phyloP scores from a whole-genome alignment of 2,888 invertebrate genomes.

The Ethmia dodecea region DNA sequence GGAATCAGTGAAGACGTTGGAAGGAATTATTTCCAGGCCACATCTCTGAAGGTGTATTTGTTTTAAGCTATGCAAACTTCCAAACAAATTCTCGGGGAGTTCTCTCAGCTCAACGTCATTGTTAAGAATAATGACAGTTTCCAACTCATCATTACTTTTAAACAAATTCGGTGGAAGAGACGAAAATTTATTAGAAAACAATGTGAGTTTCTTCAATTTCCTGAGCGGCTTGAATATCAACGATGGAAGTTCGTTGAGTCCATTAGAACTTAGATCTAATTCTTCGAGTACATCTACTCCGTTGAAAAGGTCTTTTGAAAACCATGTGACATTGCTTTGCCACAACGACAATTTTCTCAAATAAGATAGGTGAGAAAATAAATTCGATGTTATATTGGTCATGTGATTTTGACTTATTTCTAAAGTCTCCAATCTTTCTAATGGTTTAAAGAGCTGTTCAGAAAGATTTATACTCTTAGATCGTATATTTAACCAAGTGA shows the following conservation, averaged over 20 bases:
- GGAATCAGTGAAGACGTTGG: slow-evolving; percentile 80
- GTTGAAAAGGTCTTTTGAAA: slow-evolving; percentile 80
- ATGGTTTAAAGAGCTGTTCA: slow-evolving; percentile 72
- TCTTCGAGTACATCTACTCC: slow-evolving; percentile 79
- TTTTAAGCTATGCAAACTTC: slow-evolving; percentile 75
- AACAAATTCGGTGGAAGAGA: slow-evolving; percentile 80
- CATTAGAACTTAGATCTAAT: slow-evolving; percentile 83
- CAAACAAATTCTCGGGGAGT: slow-evolving; percentile 78
- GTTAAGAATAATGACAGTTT: slow-evolving; percentile 72
- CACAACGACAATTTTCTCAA: slow-evolving; percentile 81
- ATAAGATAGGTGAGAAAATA: slow-evolving; percentile 79
- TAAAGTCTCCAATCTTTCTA: slow-evolving; percentile 76
- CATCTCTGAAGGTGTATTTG: slow-evolving; percentile 76
- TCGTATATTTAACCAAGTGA: slow-evolving; percentile 81
- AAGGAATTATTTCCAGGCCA: slow-evolving; percentile 77
- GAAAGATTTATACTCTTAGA: slow-evolving; percentile 79
- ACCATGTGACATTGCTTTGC: slow-evolving; percentile 81
- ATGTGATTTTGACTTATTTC: slow-evolving; percentile 83
- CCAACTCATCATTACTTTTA: slow-evolving; percentile 70
- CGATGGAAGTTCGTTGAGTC: slow-evolving; percentile 77
- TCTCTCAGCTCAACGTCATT: slow-evolving; percentile 77
- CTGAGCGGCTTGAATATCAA: slow-evolving; percentile 79
- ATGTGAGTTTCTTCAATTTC: slow-evolving; percentile 80
- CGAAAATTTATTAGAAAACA: slow-evolving; percentile 82
- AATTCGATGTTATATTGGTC: slow-evolving; percentile 74